A percentile compares a stretch with the other conserved stretches of the same genome.
Evolutionary conservation across 2,797 vertebrate species (phyloP).

Genomic region (Siniperca scherzeri): DNA sequence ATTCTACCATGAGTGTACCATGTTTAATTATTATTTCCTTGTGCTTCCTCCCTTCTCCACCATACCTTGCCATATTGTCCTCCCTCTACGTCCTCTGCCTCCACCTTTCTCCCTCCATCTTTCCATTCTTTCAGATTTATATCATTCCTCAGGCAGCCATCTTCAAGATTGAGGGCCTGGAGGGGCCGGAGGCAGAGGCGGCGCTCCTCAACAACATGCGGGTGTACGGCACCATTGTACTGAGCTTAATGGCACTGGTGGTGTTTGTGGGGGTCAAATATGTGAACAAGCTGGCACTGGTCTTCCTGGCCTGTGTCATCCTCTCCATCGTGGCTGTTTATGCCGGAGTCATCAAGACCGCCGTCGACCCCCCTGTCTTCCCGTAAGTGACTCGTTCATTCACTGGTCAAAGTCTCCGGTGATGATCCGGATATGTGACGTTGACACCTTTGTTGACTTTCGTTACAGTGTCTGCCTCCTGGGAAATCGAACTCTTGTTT

Average conservation of each 20-base stretch:
- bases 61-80: background rate
- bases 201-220: slow-evolving; percentile 99
- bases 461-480: slow-evolving; percentile 92
- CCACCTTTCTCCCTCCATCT: slow-evolving; percentile 38
- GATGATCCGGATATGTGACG: background rate
- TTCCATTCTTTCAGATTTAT: slow-evolving; percentile 88
- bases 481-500: slow-evolving; percentile 94
- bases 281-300: slow-evolving; percentile 97
- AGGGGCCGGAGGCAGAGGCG: slow-evolving; percentile 83
- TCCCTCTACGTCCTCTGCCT: background rate
- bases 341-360: slow-evolving; percentile 95
- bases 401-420: background rate
- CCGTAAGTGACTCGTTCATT: slow-evolving; percentile 84
- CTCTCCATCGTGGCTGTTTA: slow-evolving; percentile 97
- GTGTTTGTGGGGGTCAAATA: slow-evolving; percentile 99
- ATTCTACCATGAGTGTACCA: background rate
- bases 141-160: slow-evolving; percentile 95
- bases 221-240: slow-evolving; percentile 95
- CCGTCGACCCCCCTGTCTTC: slow-evolving; percentile 94
- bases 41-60: background rate
- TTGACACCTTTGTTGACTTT: background rate
- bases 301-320: slow-evolving; percentile 98
- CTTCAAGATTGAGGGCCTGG: slow-evolving; percentile 92
- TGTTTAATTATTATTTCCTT: background rate
- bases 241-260: slow-evolving; percentile 94